A percentile compares a stretch with the other conserved stretches of the same genome.
These are phyloP conservation scores for Dermochelys coriacea DNA, from an alignment of 2,797 vertebrate species.

Conservation along the genomic window DNA sequence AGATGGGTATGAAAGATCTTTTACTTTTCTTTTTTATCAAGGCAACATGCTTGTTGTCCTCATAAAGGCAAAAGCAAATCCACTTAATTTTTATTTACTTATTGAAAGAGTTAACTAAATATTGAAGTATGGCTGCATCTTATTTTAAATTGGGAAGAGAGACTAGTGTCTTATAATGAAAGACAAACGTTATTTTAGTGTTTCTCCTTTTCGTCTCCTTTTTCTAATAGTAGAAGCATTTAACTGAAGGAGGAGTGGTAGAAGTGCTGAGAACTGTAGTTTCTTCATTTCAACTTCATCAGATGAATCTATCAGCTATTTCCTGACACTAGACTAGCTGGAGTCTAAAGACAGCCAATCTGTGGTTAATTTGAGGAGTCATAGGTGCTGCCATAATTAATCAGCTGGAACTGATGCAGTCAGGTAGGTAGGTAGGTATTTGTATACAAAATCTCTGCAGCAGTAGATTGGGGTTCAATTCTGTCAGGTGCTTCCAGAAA, in stretches of 20 bases:
- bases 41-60: background rate
- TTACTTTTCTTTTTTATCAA: background rate
- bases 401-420: background rate
- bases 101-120: background rate
- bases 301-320: background rate
- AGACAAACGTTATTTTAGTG: background rate
- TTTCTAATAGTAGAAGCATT: background rate
- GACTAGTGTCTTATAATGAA: background rate
- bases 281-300: background rate
- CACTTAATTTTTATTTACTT: constrained; percentile 14
- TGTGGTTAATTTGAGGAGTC: constrained; percentile 5
- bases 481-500: background rate
- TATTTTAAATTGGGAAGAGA: background rate
- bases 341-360: background rate
- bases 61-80: background rate
- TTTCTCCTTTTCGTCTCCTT: background rate
- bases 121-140: background rate
- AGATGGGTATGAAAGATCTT: background rate
- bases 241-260: background rate
- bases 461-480: background rate
- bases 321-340: background rate
- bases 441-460: background rate
- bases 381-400: background rate
- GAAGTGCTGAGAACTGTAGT: background rate
- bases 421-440: background rate